Conservation (phyloP, 2,797 vertebrate genomes). For the Leptodactylus fallax region DNA sequence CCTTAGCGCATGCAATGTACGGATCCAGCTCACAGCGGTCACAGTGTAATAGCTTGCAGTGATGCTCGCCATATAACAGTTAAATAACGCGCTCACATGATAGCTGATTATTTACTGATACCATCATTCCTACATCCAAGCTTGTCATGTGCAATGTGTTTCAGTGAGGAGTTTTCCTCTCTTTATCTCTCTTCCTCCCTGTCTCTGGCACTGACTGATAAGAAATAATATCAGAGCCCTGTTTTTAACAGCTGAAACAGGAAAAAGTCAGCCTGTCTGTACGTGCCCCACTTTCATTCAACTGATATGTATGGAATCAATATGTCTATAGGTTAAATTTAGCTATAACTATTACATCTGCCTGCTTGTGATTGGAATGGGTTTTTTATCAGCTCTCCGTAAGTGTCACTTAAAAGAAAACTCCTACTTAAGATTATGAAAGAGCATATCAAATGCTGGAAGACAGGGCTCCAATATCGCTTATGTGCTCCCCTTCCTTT, state of each 20-base stretch:
- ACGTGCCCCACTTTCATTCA: constrained; percentile 36
- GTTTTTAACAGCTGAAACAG: constrained; percentile 56
- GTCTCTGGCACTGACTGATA: constrained; percentile 62
- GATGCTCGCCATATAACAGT: constrained; percentile 41
- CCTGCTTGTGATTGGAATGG: constrained; percentile 8
- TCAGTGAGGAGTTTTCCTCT: constrained; percentile 58
- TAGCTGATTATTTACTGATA: constrained; percentile 60
- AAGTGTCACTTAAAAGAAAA: background rate
- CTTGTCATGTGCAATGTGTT: constrained; percentile 65
- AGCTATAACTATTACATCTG: constrained; percentile 15
- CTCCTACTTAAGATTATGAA: background rate
- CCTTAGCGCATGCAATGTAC: constrained; percentile 4
- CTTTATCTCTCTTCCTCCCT: constrained; percentile 60
- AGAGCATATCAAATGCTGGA: background rate
- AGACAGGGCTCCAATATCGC: background rate
- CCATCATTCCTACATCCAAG: constrained; percentile 57
- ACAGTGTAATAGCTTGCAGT: constrained; percentile 36
- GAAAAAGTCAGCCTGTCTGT: constrained; percentile 43
- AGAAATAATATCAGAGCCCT: constrained; percentile 55
- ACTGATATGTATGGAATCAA: constrained; percentile 30
- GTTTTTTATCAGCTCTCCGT: background rate
- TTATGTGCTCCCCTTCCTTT: background rate
- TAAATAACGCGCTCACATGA: constrained; percentile 58
- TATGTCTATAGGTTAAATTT: constrained; percentile 39
- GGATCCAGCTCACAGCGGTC: constrained; percentile 5